Evolutionary conservation across 2,888 invertebrate species (phyloP).

Genomic region (Eurytoma californica): DNA sequence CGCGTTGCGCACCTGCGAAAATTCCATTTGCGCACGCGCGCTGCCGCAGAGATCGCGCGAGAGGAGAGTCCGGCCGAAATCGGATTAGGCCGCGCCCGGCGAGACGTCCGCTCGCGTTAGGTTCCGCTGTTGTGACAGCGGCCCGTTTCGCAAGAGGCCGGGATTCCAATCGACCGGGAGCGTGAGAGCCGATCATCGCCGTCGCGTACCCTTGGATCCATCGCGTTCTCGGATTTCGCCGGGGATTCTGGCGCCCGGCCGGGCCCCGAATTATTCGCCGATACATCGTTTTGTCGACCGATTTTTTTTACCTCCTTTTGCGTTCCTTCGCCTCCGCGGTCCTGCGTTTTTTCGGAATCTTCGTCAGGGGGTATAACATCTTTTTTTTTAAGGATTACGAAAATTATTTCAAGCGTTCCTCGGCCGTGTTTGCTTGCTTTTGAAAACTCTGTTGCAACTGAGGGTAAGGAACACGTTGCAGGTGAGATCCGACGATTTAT

Average conservation of each 20-base stretch:
- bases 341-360: not conserved
- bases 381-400: not conserved
- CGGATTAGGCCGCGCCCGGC: constrained; percentile 30
- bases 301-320: too few relatives aligned
- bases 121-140: constrained; percentile 62
- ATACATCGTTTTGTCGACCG: too few relatives aligned
- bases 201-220: constrained; percentile 43
- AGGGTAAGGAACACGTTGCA: not conserved
- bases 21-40: constrained; percentile 57
- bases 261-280: too few relatives aligned
- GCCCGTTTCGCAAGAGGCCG: constrained; percentile 63
- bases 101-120: constrained; percentile 62
- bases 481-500: not conserved
- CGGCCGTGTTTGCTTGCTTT: not conserved
- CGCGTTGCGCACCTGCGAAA: constrained; percentile 36
- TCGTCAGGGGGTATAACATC: not conserved
- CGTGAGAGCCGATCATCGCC: constrained; percentile 61
- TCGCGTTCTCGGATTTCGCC: constrained; percentile 12
- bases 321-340: too few relatives aligned
- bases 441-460: constrained; percentile 12
- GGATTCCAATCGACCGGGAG: constrained; percentile 60
- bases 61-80: not conserved
- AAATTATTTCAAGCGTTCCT: not conserved
- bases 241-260: not conserved
- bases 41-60: not conserved